Base-by-base conservation (phyloP, 1,140 invertebrate genomes). In the Penaeus vannamei region DNA sequence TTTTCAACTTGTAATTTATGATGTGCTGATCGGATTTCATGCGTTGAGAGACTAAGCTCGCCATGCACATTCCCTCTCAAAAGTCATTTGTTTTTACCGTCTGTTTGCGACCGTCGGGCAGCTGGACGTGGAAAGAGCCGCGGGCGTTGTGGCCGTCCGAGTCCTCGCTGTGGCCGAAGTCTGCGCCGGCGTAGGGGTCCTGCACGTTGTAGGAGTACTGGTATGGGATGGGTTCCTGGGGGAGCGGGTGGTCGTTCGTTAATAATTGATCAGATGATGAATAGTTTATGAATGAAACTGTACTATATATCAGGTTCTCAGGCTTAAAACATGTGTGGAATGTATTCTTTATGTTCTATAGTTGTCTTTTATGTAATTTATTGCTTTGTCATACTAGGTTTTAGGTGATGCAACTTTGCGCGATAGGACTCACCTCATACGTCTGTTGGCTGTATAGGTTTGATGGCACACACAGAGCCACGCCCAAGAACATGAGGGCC, bases 1-100 rank as follows among this genome's bases (percentile, higher is more conserved):
- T 4, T 42, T 53, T 14, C 53, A 53, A 53, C 53, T 53, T 1
- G 53, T 53, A 17, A 10, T 53, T 53, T 53, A 53, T 12, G 0
- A 1, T 17, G 17, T 10, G 17, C 8, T 53, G 12, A 12, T 17
- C 17, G 53, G 1, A 14, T 53, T 53, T 53, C 14, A 0, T 53
- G 10, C 14, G 10, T 17, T 53, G 53, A 94, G 19, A 96, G 96
- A 82, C 96, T 94, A 93, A 96, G 96, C 12, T 94, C 94, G 22
- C 96, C 93, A 72, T 29, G 69, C 17, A 72, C 69, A 72, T 17
- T 12, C 36, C 17, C 19, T 14, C 19, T 29, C 12, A 36, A 10
- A 29, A 36, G 1, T 12, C 69, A 29, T 53, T 53, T 53, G 12
- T 8, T 29, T 76, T 90, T 84, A 59, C 96, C 96, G 92, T 97